phyloP scores from a whole-genome alignment of 2,888 invertebrate species.

The Dynastes grantii region DNA sequence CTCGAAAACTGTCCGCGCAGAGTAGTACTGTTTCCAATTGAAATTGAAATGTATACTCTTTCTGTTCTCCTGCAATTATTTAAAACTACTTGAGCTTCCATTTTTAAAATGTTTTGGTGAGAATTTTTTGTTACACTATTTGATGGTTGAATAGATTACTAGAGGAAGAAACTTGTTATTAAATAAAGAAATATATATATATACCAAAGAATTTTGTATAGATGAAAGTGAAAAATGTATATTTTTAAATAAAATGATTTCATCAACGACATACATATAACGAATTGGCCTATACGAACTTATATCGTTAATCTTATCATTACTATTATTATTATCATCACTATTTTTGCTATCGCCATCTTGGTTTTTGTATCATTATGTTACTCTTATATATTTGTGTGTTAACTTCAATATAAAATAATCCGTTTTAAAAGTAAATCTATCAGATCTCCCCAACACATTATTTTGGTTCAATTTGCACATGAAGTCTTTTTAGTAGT shows the following conservation, averaged over 20 bases:
- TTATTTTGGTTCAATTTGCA: constrained; percentile 58
- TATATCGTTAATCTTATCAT: constrained; percentile 44
- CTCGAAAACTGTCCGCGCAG: constrained; percentile 8
- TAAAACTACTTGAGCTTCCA: constrained; percentile 54
- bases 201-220: constrained; percentile 71
- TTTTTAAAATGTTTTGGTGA: constrained; percentile 40
- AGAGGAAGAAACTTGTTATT: constrained; percentile 50
- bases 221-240: constrained; percentile 65
- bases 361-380: constrained; percentile 33
- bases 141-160: constrained; percentile 52
- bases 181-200: constrained; percentile 58
- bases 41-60: neutral
- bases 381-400: constrained; percentile 30
- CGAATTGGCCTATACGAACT: constrained; percentile 55
- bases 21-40: neutral
- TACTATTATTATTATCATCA: constrained; percentile 34
- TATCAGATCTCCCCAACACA: constrained; percentile 13
- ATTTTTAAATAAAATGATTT: constrained; percentile 62
- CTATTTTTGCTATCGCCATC: constrained; percentile 17
- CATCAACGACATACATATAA: constrained; percentile 60
- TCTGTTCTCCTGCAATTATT: constrained; percentile 39
- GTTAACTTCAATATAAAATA: constrained; percentile 9
- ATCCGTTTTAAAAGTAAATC: neutral
- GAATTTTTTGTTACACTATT: constrained; percentile 39
- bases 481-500: constrained; percentile 61